Evolutionary conservation across 2,797 vertebrate species (phyloP).

Genomic region (Parambassis ranga): DNA sequence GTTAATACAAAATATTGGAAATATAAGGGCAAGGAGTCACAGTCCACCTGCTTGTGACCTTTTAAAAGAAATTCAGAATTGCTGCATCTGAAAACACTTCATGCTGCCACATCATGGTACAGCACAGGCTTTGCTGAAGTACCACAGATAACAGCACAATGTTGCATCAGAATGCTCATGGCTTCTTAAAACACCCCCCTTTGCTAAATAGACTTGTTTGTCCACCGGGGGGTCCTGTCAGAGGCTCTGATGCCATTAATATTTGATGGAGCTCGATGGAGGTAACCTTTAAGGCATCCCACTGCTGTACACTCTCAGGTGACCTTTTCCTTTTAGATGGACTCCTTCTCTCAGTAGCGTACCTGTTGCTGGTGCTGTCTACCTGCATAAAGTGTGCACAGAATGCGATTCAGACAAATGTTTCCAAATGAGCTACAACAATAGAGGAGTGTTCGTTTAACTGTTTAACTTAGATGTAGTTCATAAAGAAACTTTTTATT

Average conservation of each 20-base stretch:
- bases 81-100: conserved; percentile 17
- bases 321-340: conserved; percentile 70
- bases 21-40: conserved; percentile 66
- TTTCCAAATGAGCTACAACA: not conserved
- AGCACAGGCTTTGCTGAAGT: not conserved
- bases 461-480: too few relatives aligned
- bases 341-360: conserved; percentile 43
- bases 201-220: conserved; percentile 57
- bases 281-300: conserved; percentile 74
- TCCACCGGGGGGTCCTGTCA: conserved; percentile 55
- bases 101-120: not conserved
- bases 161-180: conserved; percentile 18
- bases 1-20: conserved; percentile 65
- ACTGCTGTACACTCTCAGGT: conserved; percentile 51
- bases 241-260: conserved; percentile 64
- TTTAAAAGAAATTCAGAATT: conserved; percentile 55
- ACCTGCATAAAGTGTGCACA: conserved; percentile 10
- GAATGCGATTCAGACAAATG: not conserved
- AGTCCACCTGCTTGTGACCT: conserved; percentile 73
- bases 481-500: not conserved
- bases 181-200: conserved; percentile 22
- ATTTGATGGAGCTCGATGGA: conserved; percentile 70
- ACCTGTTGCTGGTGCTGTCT: conserved; percentile 21
- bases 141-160: not conserved
- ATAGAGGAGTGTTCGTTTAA: too few relatives aligned